Conservation (phyloP, 2,888 invertebrate genomes). For the Leucania comma region DNA sequence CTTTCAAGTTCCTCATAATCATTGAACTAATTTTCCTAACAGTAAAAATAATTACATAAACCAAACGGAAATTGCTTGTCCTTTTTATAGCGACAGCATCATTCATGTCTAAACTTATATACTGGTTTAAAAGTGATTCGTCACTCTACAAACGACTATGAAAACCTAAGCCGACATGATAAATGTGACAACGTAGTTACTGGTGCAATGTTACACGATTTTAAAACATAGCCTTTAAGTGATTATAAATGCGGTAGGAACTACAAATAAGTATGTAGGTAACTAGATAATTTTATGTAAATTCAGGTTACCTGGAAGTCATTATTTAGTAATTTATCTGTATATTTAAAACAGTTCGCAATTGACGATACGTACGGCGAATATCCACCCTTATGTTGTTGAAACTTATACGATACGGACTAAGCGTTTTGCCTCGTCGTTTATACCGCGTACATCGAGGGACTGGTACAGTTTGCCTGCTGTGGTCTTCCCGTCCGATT, state of each 20-base stretch:
- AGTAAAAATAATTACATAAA: slow-evolving; percentile 18
- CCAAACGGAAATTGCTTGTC: slow-evolving; percentile 22
- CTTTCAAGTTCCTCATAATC: neutral
- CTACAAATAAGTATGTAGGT: too few species aligned
- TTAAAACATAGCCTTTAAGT: slow-evolving; percentile 43
- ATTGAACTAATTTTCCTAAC: slow-evolving; percentile 13
- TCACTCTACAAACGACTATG: slow-evolving; percentile 36
- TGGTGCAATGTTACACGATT: slow-evolving; percentile 42
- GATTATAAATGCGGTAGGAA: slow-evolving; percentile 48
- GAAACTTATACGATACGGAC: too few species aligned
- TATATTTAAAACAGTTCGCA: too few species aligned
- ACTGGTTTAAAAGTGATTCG: slow-evolving; percentile 32
- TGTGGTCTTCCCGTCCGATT: too few species aligned
- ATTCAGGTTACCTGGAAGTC: neutral
- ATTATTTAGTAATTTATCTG: too few species aligned
- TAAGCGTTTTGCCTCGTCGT: too few species aligned
- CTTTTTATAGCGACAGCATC: slow-evolving; percentile 7
- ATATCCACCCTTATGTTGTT: too few species aligned
- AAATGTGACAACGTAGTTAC: slow-evolving; percentile 49
- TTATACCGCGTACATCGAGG: too few species aligned
- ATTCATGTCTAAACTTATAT: slow-evolving; percentile 20
- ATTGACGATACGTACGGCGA: too few species aligned
- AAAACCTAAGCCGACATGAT: slow-evolving; percentile 46
- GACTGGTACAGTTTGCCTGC: too few species aligned
- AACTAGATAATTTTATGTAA: slow-evolving; percentile 19